Conservation (phyloP, 1,140 invertebrate species). For the Tyrophagus putrescentiae region DNA sequence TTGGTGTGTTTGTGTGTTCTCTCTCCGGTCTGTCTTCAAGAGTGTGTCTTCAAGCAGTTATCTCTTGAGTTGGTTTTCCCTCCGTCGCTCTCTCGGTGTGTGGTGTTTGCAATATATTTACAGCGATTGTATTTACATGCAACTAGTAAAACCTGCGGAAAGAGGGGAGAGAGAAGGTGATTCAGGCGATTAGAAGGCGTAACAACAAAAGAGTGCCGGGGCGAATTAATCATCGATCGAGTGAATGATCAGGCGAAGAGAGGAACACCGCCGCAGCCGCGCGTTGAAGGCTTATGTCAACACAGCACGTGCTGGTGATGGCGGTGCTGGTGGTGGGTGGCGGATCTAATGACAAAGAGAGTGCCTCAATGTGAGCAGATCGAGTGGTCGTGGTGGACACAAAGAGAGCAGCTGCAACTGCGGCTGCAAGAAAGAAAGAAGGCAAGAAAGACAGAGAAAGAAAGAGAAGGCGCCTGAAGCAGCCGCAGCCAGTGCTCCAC, state of each 20-base stretch:
- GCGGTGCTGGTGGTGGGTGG: neutral
- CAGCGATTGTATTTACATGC: constrained; percentile 14
- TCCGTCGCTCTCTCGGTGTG: too few relatives aligned
- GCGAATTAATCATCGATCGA: too few relatives aligned
- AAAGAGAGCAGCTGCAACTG: neutral
- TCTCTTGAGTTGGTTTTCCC: neutral
- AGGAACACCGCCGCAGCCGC: too few relatives aligned
- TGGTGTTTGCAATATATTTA: constrained; percentile 15
- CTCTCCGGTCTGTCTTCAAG: too few relatives aligned
- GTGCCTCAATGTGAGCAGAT: too few relatives aligned
- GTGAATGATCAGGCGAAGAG: too few relatives aligned
- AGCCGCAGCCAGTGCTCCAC: too few relatives aligned
- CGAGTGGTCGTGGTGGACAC: neutral
- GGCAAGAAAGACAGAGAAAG: neutral
- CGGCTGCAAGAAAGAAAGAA: neutral
- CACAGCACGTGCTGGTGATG: neutral
- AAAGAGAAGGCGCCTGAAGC: neutral
- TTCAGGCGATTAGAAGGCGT: neutral
- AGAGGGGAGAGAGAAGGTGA: neutral
- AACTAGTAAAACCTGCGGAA: neutral
- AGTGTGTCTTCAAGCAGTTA: neutral
- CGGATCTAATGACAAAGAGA: constrained; percentile 9
- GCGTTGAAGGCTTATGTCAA: too few relatives aligned
- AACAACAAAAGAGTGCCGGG: neutral
- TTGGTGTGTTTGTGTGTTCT: too few relatives aligned